Percentiles rank a stretch among this genome's conserved stretches.
Evolutionary conservation across 2,797 vertebrate genomes (phyloP).

Genomic region (Gallinago stenura): DNA sequence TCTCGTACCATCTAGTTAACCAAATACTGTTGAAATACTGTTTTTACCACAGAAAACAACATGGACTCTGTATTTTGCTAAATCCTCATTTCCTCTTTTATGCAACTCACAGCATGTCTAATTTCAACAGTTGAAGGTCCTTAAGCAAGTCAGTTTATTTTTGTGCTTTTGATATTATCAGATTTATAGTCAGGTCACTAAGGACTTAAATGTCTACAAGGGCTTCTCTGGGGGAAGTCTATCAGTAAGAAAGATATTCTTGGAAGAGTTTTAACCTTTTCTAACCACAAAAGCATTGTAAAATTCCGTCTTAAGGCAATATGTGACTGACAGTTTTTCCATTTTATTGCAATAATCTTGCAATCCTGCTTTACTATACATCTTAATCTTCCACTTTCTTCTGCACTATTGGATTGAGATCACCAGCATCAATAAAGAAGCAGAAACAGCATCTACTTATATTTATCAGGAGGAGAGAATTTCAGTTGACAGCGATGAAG

Average conservation of each 20-base stretch:
- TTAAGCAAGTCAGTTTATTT: constrained; percentile 57
- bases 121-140: constrained; percentile 64
- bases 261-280: constrained; percentile 56
- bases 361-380: constrained; percentile 46
- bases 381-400: constrained; percentile 63
- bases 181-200: constrained; percentile 64
- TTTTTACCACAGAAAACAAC: constrained; percentile 59
- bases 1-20: constrained; percentile 47
- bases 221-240: constrained; percentile 51
- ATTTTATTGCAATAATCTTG: constrained; percentile 57
- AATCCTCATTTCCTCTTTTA: constrained; percentile 67
- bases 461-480: constrained; percentile 60
- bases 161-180: constrained; percentile 32
- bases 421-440: constrained; percentile 53
- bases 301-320: constrained; percentile 37
- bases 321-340: constrained; percentile 51
- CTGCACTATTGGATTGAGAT: constrained; percentile 36
- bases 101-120: constrained; percentile 57
- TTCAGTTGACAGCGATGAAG: constrained; percentile 52
- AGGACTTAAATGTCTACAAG: constrained; percentile 56
- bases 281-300: constrained; percentile 44
- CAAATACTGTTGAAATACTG: constrained; percentile 37
- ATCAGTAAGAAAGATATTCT: constrained; percentile 51
- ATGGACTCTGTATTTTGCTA: constrained; percentile 58
- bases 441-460: constrained; percentile 48